Conservation (phyloP, 2,797 vertebrate species). For the Arremon brunneinucha region DNA sequence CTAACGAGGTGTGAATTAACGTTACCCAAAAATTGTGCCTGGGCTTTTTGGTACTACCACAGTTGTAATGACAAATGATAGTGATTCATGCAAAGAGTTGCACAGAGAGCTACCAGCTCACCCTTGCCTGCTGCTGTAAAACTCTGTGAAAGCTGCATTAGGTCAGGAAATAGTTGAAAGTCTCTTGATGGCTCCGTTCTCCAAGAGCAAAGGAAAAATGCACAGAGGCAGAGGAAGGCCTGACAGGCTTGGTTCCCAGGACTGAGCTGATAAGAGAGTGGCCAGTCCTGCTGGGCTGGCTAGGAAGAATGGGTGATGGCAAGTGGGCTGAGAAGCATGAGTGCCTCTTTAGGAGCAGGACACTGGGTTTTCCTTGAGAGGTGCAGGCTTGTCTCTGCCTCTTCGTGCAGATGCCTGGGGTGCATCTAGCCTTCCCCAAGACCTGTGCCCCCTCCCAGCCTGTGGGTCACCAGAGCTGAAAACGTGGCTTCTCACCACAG, state of each 20-base stretch:
- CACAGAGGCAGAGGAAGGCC: fast-evolving
- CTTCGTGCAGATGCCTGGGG: background rate
- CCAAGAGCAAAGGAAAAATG: background rate
- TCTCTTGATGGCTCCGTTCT: background rate
- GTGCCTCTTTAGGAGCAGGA: background rate
- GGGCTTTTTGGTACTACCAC: background rate
- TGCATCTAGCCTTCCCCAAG: background rate
- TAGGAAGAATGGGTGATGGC: background rate
- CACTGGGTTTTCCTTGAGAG: background rate
- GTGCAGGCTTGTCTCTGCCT: background rate
- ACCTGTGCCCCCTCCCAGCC: background rate
- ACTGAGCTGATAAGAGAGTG: fast-evolving
- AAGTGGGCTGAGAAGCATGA: fast-evolving
- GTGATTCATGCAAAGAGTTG: background rate
- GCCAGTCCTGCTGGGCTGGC: background rate
- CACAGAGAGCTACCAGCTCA: background rate
- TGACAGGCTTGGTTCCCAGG: background rate
- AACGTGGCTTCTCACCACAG: background rate
- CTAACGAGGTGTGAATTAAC: background rate
- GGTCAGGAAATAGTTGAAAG: background rate
- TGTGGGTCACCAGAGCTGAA: background rate
- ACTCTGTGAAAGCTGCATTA: background rate
- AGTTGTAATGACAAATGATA: background rate
- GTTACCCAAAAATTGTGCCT: background rate
- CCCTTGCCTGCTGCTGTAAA: background rate